Evolutionary conservation across 2,888 invertebrate genomes (phyloP).

Genomic region (Nemapogon koenigi): DNA sequence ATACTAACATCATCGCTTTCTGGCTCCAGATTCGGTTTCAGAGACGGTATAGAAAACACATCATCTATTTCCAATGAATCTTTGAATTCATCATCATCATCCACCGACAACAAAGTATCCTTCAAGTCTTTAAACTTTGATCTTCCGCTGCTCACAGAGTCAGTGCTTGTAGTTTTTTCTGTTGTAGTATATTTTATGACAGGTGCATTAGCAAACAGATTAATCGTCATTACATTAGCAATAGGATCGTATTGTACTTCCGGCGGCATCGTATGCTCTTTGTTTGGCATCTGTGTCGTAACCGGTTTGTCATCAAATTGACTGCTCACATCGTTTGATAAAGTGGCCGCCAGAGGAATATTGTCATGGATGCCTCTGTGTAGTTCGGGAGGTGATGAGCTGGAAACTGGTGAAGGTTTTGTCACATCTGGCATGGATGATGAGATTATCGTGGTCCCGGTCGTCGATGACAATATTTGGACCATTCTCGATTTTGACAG

Average conservation of each 20-base stretch:
- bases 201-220: no score
- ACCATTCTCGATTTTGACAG: no score
- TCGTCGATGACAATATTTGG: no score
- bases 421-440: no score
- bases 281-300: conserved; percentile 29
- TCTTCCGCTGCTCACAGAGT: conserved; percentile 30
- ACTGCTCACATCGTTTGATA: no score
- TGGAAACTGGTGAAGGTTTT: no score
- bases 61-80: conserved; percentile 53
- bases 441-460: conserved; percentile 37
- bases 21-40: conserved; percentile 35
- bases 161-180: conserved; percentile 29
- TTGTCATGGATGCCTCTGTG: conserved; percentile 32
- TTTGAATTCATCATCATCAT: conserved; percentile 55
- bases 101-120: conserved; percentile 46
- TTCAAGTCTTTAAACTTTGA: conserved; percentile 45
- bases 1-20: conserved; percentile 45
- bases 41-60: conserved; percentile 49
- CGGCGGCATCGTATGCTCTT: no score
- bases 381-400: conserved; percentile 35
- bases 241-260: no score
- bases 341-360: conserved; percentile 29
- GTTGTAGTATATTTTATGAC: no score
- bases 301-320: no score
- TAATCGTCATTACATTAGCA: no score